A percentile compares a stretch with the other conserved stretches of the same genome.
Evolutionary conservation across 2,888 invertebrate species (phyloP).

Genomic region (Dioctria rufipes): DNA sequence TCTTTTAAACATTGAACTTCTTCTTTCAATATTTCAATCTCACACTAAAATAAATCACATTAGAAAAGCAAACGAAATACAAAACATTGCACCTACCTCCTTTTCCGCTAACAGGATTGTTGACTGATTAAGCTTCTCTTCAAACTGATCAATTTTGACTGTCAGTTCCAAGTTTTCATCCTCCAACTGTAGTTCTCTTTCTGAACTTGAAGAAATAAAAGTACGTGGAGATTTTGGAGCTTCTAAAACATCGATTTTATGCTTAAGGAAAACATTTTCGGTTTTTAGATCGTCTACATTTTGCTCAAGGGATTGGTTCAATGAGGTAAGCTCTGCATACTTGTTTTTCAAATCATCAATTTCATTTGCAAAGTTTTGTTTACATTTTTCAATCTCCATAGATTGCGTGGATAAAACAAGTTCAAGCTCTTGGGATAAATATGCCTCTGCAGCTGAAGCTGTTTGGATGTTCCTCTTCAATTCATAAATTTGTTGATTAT

Average conservation of each 20-base stretch:
- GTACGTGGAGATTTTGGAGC: not conserved
- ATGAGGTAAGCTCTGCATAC: not conserved
- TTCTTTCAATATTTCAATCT: slow-evolving; percentile 67
- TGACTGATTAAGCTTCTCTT: slow-evolving; percentile 63
- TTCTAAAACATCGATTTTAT: not conserved
- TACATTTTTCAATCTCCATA: slow-evolving; percentile 30
- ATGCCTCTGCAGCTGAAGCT: slow-evolving; percentile 65
- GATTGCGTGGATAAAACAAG: slow-evolving; percentile 34
- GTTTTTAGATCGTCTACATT: slow-evolving; percentile 41
- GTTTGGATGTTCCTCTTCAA: slow-evolving; percentile 67
- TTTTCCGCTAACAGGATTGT: slow-evolving; percentile 66
- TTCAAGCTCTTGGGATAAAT: slow-evolving; percentile 68
- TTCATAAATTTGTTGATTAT: slow-evolving; percentile 68
- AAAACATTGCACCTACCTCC: slow-evolving; percentile 63
- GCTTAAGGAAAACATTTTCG: not conserved
- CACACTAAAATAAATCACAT: slow-evolving; percentile 62
- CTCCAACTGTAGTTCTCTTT: slow-evolving; percentile 63
- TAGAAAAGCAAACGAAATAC: not conserved
- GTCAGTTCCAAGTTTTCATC: slow-evolving; percentile 66
- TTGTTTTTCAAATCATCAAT: slow-evolving; percentile 56
- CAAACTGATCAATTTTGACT: slow-evolving; percentile 65
- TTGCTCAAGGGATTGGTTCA: slow-evolving; percentile 18
- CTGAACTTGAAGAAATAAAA: not conserved
- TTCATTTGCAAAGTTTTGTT: slow-evolving; percentile 52
- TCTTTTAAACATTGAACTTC: slow-evolving; percentile 68